These are phyloP conservation scores for Leptinotarsa peninsularis DNA, from an alignment of 2,888 invertebrate genomes.

Conservation along the genomic window DNA sequence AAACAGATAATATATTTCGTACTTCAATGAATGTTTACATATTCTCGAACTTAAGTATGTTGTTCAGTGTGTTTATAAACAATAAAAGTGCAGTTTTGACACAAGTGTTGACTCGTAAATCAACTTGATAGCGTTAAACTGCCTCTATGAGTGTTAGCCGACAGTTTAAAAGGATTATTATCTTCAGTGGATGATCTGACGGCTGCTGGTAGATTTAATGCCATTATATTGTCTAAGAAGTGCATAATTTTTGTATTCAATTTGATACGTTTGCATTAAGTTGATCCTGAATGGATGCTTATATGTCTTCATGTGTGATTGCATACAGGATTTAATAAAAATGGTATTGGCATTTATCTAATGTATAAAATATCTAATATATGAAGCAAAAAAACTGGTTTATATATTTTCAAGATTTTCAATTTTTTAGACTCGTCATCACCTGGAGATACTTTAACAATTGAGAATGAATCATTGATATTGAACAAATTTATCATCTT, in stretches of 20 bases:
- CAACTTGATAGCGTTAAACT: neutral
- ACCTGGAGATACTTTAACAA: too few relatives aligned
- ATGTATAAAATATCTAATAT: too few relatives aligned
- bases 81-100: neutral
- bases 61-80: neutral
- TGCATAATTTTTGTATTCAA: neutral
- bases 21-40: neutral
- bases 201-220: neutral
- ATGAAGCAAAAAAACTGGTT: too few relatives aligned
- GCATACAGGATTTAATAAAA: neutral
- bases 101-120: neutral
- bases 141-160: constrained; percentile 4
- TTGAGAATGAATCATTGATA: too few relatives aligned
- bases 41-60: neutral
- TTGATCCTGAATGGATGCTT: neutral
- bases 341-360: too few relatives aligned
- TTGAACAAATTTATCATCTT: too few relatives aligned
- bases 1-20: neutral
- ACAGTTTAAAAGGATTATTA: constrained; percentile 2
- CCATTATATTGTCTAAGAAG: neutral
- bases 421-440: too few relatives aligned
- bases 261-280: neutral
- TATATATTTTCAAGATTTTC: too few relatives aligned
- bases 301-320: neutral
- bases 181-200: neutral